phyloP scores from a whole-genome alignment of 1,140 invertebrate species.

The Drosophila oshimai region DNA sequence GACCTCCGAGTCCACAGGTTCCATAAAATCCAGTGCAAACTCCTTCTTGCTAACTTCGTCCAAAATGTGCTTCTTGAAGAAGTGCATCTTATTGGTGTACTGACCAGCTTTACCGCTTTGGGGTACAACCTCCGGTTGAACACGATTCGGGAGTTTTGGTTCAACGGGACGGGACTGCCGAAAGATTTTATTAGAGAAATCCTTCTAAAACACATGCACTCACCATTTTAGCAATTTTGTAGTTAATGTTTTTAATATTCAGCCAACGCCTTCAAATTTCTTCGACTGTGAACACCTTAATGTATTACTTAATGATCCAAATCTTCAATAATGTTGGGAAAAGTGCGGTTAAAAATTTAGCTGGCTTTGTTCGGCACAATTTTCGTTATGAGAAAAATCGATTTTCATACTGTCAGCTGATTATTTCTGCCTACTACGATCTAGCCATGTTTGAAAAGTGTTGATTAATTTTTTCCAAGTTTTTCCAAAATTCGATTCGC shows the following conservation, averaged over 20 bases:
- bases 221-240: background rate
- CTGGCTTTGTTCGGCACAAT: background rate
- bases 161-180: conserved; percentile 2
- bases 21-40: conserved; percentile 47
- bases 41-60: conserved; percentile 42
- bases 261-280: background rate
- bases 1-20: conserved; percentile 29
- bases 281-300: background rate
- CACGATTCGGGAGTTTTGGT: conserved; percentile 18
- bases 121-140: conserved; percentile 38
- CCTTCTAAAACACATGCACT: too few relatives aligned
- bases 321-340: background rate
- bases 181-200: background rate
- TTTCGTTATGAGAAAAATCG: background rate
- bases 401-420: too few relatives aligned
- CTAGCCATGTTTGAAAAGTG: too few relatives aligned
- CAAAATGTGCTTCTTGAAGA: conserved; percentile 38
- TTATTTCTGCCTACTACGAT: too few relatives aligned
- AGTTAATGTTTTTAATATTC: too few relatives aligned
- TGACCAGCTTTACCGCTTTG: background rate
- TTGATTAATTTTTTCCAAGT: too few relatives aligned
- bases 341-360: too few relatives aligned
- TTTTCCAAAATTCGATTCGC: too few relatives aligned
- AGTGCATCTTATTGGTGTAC: conserved; percentile 55
- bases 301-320: background rate